These are phyloP conservation scores for Urocolius indicus DNA, from an alignment of 2,113 vertebrate species.

Conservation along the genomic window DNA sequence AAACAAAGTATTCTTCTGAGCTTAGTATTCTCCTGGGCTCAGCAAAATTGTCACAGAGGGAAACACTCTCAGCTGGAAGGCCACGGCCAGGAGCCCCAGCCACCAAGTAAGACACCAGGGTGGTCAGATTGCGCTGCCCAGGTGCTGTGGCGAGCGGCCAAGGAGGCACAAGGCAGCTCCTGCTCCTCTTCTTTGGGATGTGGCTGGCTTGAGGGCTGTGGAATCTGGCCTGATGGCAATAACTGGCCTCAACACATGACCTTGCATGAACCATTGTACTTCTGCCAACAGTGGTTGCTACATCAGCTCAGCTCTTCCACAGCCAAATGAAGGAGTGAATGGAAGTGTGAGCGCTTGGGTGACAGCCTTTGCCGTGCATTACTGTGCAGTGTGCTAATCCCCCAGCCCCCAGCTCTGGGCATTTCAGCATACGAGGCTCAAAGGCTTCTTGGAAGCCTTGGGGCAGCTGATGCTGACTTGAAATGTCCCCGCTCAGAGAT, in stretches of 20 bases:
- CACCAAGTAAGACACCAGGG: accelerated
- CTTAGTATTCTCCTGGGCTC: background rate
- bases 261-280: background rate
- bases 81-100: accelerated
- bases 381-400: background rate
- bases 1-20: accelerated
- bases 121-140: accelerated
- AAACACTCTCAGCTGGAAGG: background rate
- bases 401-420: background rate
- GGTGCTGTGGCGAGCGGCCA: accelerated
- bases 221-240: background rate
- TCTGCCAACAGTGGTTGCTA: background rate
- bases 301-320: background rate
- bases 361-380: background rate
- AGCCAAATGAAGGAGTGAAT: background rate
- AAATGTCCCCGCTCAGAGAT: background rate
- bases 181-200: background rate
- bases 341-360: background rate
- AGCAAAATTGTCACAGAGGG: background rate
- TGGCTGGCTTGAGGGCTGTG: background rate
- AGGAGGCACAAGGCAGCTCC: background rate
- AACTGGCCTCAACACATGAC: background rate
- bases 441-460: background rate
- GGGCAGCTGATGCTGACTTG: background rate
- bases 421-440: background rate